A percentile compares a stretch with the other conserved stretches of the same genome.
These are phyloP conservation scores for Pollenia griseotomentosa DNA, from an alignment of 2,888 invertebrate genomes.

Conservation along the genomic window DNA sequence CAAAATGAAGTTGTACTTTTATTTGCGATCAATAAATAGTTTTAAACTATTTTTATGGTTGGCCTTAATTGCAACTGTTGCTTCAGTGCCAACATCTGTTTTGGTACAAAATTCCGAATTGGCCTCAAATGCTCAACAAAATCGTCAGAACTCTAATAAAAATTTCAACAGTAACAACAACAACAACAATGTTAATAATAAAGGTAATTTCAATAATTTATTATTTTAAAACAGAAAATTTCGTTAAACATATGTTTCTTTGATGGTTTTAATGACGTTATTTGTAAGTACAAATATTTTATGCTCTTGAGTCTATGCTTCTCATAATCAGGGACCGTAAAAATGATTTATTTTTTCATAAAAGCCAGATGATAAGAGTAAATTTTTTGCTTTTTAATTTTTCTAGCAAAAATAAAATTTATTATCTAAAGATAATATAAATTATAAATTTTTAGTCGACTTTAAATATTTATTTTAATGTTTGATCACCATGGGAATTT, in stretches of 20 bases:
- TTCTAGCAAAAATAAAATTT: too few species aligned
- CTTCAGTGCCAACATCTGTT: constrained; percentile 83
- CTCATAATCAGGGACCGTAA: too few species aligned
- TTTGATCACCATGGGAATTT: too few species aligned
- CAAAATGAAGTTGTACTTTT: constrained; percentile 53
- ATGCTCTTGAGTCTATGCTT: too few species aligned
- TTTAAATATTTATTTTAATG: too few species aligned
- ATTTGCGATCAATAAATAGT: constrained; percentile 49
- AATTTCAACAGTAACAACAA: constrained; percentile 34
- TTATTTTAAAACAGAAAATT: not conserved
- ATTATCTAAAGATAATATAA: too few species aligned
- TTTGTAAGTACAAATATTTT: too few species aligned
- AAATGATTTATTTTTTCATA: too few species aligned
- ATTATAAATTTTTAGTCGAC: too few species aligned
- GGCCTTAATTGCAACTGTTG: constrained; percentile 78
- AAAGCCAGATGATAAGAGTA: too few species aligned
- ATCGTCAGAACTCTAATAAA: constrained; percentile 72
- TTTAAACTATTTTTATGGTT: constrained; percentile 75
- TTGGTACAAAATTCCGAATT: constrained; percentile 83
- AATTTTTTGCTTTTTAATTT: too few species aligned
- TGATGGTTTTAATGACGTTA: not conserved
- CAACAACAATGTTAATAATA: constrained; percentile 67
- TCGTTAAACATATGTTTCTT: constrained; percentile 38
- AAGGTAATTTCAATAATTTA: constrained; percentile 66
- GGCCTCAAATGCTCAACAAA: constrained; percentile 78